phyloP scores from a whole-genome alignment of 2,888 invertebrate genomes.

The Tridacna crocea region DNA sequence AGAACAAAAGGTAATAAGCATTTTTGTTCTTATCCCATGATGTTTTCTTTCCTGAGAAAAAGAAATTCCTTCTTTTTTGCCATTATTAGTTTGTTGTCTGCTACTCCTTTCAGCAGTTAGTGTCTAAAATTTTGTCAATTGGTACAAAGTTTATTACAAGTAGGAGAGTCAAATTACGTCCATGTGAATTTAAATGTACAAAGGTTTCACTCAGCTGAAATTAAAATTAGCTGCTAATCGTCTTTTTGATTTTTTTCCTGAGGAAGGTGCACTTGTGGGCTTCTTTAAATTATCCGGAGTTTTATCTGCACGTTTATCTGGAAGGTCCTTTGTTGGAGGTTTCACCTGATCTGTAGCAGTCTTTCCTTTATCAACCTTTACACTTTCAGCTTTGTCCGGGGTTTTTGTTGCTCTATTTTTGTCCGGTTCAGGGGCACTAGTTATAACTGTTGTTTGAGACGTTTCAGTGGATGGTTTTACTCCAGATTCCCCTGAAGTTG shows the following conservation, averaged over 20 bases:
- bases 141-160: no score
- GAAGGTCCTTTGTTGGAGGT: neutral
- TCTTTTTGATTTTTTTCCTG: constrained; percentile 47
- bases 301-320: neutral
- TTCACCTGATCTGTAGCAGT: neutral
- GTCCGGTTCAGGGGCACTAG: neutral
- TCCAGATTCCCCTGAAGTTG: constrained; percentile 2
- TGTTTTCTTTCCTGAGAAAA: no score
- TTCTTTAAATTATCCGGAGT: neutral
- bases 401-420: neutral
- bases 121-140: no score
- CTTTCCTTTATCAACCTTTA: neutral
- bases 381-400: neutral
- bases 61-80: no score
- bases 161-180: no score
- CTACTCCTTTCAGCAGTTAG: no score
- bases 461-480: neutral
- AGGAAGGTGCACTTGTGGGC: constrained; percentile 7
- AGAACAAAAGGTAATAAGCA: no score
- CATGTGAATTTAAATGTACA: no score
- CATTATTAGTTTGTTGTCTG: no score
- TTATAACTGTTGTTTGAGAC: no score
- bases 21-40: no score
- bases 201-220: neutral
- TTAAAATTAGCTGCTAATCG: constrained; percentile 59